Evolutionary conservation across 2,888 invertebrate genomes (phyloP).

Genomic region (Kryphioiulus occultus): DNA sequence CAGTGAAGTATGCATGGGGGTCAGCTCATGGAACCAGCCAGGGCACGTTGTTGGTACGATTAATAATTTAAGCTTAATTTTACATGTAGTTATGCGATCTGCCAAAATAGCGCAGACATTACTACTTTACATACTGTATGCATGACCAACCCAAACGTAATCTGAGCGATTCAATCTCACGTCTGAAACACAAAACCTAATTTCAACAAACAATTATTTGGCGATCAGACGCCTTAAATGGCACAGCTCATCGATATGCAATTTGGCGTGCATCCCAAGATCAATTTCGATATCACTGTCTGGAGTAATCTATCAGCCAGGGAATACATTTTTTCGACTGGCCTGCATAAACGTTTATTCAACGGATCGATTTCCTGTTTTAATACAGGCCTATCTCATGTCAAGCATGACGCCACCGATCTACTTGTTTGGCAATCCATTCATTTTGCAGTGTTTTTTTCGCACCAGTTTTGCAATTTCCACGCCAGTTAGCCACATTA

Average conservation of each 20-base stretch:
- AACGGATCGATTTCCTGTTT: neutral
- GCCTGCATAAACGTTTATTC: neutral
- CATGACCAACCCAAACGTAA: neutral
- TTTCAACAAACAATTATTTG: neutral
- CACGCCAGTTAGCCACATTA: neutral
- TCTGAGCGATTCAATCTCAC: neutral
- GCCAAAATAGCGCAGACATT: too few species aligned
- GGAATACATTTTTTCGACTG: neutral
- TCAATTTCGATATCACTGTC: neutral
- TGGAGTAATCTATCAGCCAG: neutral
- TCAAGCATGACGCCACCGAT: neutral
- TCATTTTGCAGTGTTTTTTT: neutral
- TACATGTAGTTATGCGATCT: too few species aligned
- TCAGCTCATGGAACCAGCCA: too few species aligned
- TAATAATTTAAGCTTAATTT: too few species aligned
- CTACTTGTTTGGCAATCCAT: neutral
- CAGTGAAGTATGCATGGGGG: too few species aligned
- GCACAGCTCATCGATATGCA: neutral
- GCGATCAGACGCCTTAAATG: neutral
- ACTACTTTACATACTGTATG: too few species aligned
- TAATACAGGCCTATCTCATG: neutral
- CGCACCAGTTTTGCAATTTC: neutral
- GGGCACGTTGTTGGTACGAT: too few species aligned
- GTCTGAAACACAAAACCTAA: neutral
- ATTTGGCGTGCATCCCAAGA: neutral